Percentiles rank a stretch among this genome's conserved stretches.
These are phyloP conservation scores for Bettongia penicillata DNA, from an alignment of 2,113 vertebrate species.

Conservation along the genomic window DNA sequence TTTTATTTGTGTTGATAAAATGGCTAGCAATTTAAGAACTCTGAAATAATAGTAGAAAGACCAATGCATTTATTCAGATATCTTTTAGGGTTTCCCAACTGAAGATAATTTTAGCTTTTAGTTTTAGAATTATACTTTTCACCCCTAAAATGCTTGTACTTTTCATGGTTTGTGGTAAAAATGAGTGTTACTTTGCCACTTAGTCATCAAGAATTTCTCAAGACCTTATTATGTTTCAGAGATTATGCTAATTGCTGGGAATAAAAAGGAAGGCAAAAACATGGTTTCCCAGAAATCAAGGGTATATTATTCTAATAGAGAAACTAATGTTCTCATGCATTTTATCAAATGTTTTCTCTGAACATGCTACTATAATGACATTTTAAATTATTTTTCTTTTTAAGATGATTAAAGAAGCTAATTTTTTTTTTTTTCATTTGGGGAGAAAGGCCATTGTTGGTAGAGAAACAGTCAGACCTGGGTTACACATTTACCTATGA, in stretches of 20 bases:
- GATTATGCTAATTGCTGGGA: neutral
- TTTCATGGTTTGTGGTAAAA: neutral
- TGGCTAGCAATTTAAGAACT: neutral
- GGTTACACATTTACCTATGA: neutral
- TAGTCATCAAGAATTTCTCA: neutral
- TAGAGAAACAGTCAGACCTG: neutral
- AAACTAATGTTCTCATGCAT: neutral
- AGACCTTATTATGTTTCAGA: neutral
- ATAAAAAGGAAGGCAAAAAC: neutral
- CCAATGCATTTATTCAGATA: neutral
- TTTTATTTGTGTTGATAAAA: neutral
- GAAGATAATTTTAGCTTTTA: neutral
- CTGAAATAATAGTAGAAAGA: neutral
- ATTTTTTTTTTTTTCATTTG: neutral
- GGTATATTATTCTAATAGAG: neutral
- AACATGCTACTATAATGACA: neutral
- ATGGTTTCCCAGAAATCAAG: neutral
- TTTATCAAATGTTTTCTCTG: neutral
- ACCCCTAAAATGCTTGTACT: neutral
- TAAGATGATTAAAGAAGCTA: neutral
- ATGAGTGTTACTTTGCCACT: neutral
- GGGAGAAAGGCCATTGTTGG: neutral
- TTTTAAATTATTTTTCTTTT: neutral
- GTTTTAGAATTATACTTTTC: neutral
- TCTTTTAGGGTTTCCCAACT: neutral